Evolutionary conservation across 2,797 vertebrate species (phyloP), one percentile per base, ranked within the genome.

Genomic region (Lophotriccus pileatus): DNA sequence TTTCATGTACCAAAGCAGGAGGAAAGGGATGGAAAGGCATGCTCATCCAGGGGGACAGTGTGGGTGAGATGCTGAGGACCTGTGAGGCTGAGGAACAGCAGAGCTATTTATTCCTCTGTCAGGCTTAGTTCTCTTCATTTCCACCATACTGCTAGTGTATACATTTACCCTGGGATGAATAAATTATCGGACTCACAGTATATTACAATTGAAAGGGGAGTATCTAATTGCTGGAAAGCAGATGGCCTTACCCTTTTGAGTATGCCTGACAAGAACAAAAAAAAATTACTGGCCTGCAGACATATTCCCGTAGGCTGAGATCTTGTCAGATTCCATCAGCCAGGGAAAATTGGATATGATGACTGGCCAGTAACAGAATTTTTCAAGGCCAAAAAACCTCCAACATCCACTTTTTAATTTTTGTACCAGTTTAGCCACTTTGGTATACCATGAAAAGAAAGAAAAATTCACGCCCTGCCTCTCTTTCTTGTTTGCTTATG

Each of bases 211-310:
- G 92, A 94, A 93, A 91, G 44, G 92, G 94, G 94, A 96, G 62
- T 88, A 91, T 86, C 92, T 96, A 96, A 95, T 86, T 95, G 91
- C 95, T 94, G 73, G 84, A 94, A 95, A 96, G 84, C 96, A 97
- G 95, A 95, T 97, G 95, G 89, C 55, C 55, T 92, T 95, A 95
- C 58, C 66, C 89, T 94, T 94, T 91, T 59, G 93, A 96, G 84
- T 68, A 95, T 81, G 93, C 90, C 79, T 95, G 92, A 96, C 91
- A 94, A 94, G 91, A 97, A 73, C 25, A 72, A 81, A 67, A 93
- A 79, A 95, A 80, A 66, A 44, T 41, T 85, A 58, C 75, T 96
- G 94, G 82, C 93, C 92, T 81, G 49, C 66, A 95, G 82, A 82
- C 55, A 52, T 86, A 91, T 89, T 92, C 94, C 92, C 88, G 70